These are phyloP conservation scores for Gymnoscopelus braueri DNA, from an alignment of 2,797 vertebrate species.

Conservation along the genomic window DNA sequence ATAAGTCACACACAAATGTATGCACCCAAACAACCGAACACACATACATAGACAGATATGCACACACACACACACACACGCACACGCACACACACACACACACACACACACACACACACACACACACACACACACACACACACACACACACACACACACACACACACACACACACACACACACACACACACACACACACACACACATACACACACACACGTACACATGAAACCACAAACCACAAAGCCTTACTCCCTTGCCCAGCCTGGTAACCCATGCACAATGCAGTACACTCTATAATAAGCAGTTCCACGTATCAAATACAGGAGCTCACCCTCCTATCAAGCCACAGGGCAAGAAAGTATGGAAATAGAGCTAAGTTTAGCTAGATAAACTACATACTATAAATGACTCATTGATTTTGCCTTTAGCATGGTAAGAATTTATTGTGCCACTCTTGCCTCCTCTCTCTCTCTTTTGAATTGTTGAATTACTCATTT, in stretches of 20 bases:
- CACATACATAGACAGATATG: slow-evolving; percentile 5
- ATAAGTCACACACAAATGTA: slow-evolving; percentile 53
- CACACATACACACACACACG: slow-evolving; percentile 42
- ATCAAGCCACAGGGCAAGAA: slow-evolving; percentile 49
- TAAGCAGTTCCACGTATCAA: slow-evolving; percentile 72
- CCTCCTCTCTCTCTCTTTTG: slow-evolving; percentile 18
- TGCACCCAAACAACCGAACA: slow-evolving; percentile 5
- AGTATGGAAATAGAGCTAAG: slow-evolving; percentile 48
- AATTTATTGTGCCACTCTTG: slow-evolving; percentile 34
- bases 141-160: slow-evolving; percentile 15
- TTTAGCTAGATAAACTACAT: slow-evolving; percentile 33
- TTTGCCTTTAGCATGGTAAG: slow-evolving; percentile 26
- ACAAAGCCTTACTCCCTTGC: slow-evolving; percentile 67
- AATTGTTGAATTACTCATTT: slow-evolving; percentile 55
- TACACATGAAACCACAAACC: slow-evolving; percentile 66
- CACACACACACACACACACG: slow-evolving; percentile 13
- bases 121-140: slow-evolving; percentile 31
- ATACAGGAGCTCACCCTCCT: slow-evolving; percentile 55
- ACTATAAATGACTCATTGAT: slow-evolving; percentile 41
- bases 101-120: slow-evolving; percentile 13
- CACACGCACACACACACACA: slow-evolving; percentile 11
- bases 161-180: slow-evolving; percentile 63
- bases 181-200: slow-evolving; percentile 26
- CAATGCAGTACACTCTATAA: slow-evolving; percentile 75
- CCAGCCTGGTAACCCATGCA: slow-evolving; percentile 74